Evolutionary conservation across 2,797 vertebrate species (phyloP).

Genomic region (Sebastiscus tertius): DNA sequence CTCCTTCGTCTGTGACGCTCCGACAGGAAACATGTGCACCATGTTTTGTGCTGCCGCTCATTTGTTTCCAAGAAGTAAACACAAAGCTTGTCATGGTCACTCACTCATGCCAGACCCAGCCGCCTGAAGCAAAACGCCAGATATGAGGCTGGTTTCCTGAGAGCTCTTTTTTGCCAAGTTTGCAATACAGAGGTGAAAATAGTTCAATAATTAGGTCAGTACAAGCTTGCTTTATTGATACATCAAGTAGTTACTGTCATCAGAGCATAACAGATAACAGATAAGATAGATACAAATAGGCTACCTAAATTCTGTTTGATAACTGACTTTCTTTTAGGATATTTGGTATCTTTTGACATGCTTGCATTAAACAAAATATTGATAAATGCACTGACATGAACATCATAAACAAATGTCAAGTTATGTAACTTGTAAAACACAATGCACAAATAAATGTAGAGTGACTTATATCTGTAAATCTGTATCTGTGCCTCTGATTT

Average conservation of each 20-base stretch:
- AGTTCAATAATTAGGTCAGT: background rate
- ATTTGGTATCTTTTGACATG: background rate
- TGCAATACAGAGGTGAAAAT: background rate
- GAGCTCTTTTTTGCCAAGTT: background rate
- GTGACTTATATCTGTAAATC: too few relatives aligned
- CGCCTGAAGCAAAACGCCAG: background rate
- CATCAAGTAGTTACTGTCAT: background rate
- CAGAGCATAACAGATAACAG: background rate
- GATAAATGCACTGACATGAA: background rate
- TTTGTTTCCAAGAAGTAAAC: constrained; percentile 1
- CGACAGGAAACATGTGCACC: background rate
- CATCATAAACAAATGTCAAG: background rate
- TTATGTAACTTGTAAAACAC: too few relatives aligned
- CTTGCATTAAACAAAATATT: background rate
- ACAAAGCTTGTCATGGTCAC: background rate
- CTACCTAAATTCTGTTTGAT: background rate
- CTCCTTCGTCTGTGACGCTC: background rate
- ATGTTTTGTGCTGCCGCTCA: background rate
- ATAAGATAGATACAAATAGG: background rate
- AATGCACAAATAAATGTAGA: too few relatives aligned
- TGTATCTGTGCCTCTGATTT: too few relatives aligned
- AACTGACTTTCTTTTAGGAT: background rate
- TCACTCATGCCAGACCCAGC: background rate
- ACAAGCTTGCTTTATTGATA: background rate
- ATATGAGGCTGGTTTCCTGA: background rate